phyloP scores from a whole-genome alignment of 1,140 invertebrate genomes.

The Lepidurus apus region DNA sequence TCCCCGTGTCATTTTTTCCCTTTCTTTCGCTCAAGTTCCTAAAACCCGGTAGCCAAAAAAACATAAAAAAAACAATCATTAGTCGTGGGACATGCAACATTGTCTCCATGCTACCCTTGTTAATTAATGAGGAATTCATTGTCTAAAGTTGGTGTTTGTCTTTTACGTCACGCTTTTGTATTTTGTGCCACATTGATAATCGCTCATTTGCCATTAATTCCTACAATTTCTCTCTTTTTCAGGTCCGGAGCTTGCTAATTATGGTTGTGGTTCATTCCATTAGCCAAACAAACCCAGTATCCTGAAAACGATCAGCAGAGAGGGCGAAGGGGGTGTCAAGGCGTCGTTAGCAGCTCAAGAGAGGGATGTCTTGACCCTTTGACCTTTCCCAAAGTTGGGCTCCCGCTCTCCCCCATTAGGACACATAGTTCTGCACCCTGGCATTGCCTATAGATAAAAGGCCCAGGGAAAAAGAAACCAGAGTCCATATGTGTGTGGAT shows the following conservation, averaged over 20 bases:
- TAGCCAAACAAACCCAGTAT: constrained; percentile 8
- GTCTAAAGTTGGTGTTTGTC: no score
- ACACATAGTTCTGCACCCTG: neutral
- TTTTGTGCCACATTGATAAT: no score
- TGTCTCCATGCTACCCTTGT: neutral
- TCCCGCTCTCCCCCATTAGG: neutral
- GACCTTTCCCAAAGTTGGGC: neutral
- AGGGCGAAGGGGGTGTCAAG: neutral
- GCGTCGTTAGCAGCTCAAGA: neutral
- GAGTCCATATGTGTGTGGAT: constrained; percentile 32
- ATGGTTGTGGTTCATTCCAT: neutral
- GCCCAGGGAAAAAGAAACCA: neutral
- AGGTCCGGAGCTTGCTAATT: neutral
- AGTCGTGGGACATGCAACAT: neutral
- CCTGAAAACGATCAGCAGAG: neutral
- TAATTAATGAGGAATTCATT: neutral
- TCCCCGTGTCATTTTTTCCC: neutral
- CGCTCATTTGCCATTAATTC: neutral
- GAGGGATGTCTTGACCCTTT: neutral
- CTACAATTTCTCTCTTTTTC: neutral
- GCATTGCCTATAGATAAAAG: neutral
- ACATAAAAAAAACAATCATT: no score
- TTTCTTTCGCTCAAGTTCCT: no score
- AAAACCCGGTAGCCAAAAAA: no score
- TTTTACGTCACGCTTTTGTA: no score